Conservation (phyloP, 2,888 invertebrate species). For the Cheilosia impressa region DNA sequence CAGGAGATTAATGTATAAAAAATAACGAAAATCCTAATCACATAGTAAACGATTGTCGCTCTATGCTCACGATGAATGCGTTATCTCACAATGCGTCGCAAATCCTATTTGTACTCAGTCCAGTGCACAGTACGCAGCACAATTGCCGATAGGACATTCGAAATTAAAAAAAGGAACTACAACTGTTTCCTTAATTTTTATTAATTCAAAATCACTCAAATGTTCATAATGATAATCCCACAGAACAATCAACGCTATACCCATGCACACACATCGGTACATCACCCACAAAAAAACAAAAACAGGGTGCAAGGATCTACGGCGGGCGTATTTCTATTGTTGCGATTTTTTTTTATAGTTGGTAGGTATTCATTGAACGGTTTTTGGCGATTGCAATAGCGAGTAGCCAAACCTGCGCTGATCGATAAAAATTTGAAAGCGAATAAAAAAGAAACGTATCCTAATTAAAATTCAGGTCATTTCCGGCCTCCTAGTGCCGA, state of each 20-base stretch:
- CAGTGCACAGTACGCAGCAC: slow-evolving; percentile 56
- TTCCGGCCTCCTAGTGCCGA: slow-evolving; percentile 13
- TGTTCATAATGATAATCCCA: slow-evolving; percentile 82
- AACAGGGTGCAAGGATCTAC: slow-evolving; percentile 49
- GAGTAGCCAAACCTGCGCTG: background rate
- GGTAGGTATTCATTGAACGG: background rate
- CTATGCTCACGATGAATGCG: slow-evolving; percentile 19
- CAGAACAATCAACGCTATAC: slow-evolving; percentile 74
- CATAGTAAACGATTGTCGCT: slow-evolving; percentile 25
- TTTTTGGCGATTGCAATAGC: slow-evolving; percentile 9
- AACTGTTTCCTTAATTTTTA: slow-evolving; percentile 81
- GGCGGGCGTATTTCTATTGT: slow-evolving; percentile 39
- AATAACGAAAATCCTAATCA: slow-evolving; percentile 30
- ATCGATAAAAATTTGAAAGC: slow-evolving; percentile 1
- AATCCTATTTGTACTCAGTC: slow-evolving; percentile 67
- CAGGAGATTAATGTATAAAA: slow-evolving; percentile 13
- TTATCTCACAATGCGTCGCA: slow-evolving; percentile 51
- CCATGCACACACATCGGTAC: slow-evolving; percentile 13
- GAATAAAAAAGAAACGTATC: slow-evolving; percentile 12
- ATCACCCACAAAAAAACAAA: slow-evolving; percentile 49
- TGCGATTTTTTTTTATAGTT: background rate
- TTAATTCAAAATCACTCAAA: slow-evolving; percentile 82
- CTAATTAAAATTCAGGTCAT: slow-evolving; percentile 69
- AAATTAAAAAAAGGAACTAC: slow-evolving; percentile 76
- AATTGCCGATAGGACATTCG: slow-evolving; percentile 43